Percentiles rank a stretch among this genome's conserved stretches.
These are phyloP conservation scores for Halisarca cf. caerulea DNA, from an alignment of 37 sponge, comb jelly and placozoan genomes.

Conservation along the genomic window DNA sequence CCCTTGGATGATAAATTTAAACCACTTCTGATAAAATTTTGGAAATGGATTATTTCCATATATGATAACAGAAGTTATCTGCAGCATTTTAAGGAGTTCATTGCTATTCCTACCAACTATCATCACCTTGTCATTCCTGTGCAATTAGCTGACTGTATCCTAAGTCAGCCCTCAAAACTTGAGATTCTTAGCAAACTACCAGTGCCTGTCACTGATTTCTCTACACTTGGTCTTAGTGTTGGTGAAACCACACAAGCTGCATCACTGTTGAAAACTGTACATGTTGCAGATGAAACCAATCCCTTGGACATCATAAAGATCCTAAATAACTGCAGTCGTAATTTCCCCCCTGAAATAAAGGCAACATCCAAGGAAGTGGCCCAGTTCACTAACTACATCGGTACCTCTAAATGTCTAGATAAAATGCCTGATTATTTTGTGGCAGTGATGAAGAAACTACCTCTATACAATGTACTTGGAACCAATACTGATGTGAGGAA, in stretches of 20 bases:
- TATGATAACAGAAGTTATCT: no score
- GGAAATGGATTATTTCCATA: neutral
- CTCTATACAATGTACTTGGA: constrained; percentile 15
- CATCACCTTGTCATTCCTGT: neutral
- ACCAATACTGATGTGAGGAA: neutral
- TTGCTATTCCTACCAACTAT: neutral
- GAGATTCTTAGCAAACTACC: neutral
- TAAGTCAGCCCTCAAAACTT: neutral
- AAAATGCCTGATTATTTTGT: neutral
- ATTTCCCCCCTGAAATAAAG: neutral
- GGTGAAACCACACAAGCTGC: no score
- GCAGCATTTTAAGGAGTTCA: neutral
- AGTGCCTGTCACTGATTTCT: neutral
- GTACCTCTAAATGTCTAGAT: neutral
- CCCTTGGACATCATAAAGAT: neutral
- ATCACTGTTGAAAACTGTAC: no score
- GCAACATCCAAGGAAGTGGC: neutral
- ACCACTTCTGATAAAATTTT: neutral
- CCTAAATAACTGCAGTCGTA: neutral
- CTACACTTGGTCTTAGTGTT: neutral
- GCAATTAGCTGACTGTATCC: neutral
- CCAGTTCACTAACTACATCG: neutral
- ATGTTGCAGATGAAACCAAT: no score
- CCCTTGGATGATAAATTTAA: neutral
- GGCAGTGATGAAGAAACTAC: neutral